Evolutionary conservation across 2,797 vertebrate genomes (phyloP).

Genomic region (Lerista edwardsae): DNA sequence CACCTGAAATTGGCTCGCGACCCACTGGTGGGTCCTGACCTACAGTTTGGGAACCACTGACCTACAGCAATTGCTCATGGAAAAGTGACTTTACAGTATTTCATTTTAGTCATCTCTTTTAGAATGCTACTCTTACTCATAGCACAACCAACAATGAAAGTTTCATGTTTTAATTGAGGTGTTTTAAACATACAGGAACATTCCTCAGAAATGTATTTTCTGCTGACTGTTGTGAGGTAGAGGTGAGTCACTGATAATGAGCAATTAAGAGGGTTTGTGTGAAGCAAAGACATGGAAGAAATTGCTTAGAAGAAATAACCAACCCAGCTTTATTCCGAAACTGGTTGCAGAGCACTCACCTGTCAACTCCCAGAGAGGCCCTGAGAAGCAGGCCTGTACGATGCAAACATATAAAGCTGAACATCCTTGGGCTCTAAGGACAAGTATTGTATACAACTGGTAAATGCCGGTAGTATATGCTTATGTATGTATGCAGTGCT

Average conservation of each 20-base stretch:
- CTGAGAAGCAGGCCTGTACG: background rate
- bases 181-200: background rate
- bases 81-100: background rate
- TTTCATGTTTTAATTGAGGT: background rate
- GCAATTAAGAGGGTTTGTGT: background rate
- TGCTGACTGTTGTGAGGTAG: background rate
- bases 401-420: background rate
- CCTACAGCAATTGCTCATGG: rapidly evolving
- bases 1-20: too few relatives aligned
- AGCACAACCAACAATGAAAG: background rate
- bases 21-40: too few relatives aligned
- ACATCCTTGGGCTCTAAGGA: too few relatives aligned
- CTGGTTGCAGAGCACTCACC: background rate
- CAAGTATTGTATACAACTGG: too few relatives aligned
- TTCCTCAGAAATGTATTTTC: conserved; percentile 17
- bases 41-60: too few relatives aligned
- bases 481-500: background rate
- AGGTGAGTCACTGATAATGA: background rate
- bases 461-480: too few relatives aligned
- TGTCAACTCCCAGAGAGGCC: background rate
- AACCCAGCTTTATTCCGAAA: background rate
- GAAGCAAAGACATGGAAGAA: background rate
- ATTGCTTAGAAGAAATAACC: background rate
- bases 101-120: conserved; percentile 23
- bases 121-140: conserved; percentile 5